Evolutionary conservation across 2,113 vertebrate genomes (phyloP), one percentile per base, ranked within the genome.

Genomic region (Origma solitaria): DNA sequence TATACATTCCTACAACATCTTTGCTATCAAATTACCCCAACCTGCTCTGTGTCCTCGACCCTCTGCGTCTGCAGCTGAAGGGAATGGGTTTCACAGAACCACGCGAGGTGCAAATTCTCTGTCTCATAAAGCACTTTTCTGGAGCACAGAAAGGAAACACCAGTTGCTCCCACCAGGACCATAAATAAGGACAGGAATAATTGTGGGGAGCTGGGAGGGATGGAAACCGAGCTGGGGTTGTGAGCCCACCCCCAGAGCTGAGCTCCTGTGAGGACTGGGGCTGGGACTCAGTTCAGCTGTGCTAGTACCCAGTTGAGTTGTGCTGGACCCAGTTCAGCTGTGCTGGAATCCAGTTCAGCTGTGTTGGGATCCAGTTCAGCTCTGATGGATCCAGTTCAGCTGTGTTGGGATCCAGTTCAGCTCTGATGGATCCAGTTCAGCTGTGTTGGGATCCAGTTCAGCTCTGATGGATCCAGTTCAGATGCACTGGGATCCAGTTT

Each of bases 61-160:
- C 44, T n/a, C 49, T 0, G 58, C 47, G 20, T 69, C 17, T 0
- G 3, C 19, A 0, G 2, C 1, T 0, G 1, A 23, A 49, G 33
- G 61, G 30, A 61, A 30, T 1, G 4, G 40, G 13, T 2, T 24
- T 5, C 11, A 31, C 44, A 35, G 69, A 81, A 30, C 33, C 56
- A 49, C 15, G 7, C 27, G 3, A 31, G 31, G 22, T 10, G 33
- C 37, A 37, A 6, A 13, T 11, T 10, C 50, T 11, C 24, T 2
- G 1, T 7, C 10, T 22, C 47, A 5, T 1, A 31, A 22, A 53
- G 15, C 14, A 1, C 47, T 57, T 30, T 42, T 44, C 21, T 40
- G 33, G 30, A 44, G 50, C 28, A 49, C 31, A 33, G 30, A 44
- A 15, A 38, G 25, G 35, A 58, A 69, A 14, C 1, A 0, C 17